Conservation (phyloP, 2,113 vertebrate species). For the Redunca redunca region DNA sequence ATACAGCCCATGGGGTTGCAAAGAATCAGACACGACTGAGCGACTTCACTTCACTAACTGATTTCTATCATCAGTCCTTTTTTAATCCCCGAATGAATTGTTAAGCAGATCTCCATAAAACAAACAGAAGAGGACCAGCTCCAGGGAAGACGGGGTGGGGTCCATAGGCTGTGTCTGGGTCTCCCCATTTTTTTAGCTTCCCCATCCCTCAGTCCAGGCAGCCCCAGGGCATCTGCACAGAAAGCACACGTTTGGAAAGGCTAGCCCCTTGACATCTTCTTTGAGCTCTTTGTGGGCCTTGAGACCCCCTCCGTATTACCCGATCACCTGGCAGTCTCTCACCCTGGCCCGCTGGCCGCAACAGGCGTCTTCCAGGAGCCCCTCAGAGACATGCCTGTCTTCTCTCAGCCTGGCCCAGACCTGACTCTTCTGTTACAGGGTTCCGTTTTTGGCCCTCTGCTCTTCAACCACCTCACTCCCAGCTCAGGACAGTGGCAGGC, state of each 20-base stretch:
- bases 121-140: background rate
- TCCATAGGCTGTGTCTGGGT: background rate
- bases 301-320: background rate
- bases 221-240: background rate
- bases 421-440: background rate
- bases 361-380: background rate
- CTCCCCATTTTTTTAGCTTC: background rate
- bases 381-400: background rate
- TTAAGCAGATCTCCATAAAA: background rate
- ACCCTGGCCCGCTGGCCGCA: background rate
- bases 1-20: background rate
- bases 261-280: rapidly evolving
- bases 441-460: background rate
- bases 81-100: background rate
- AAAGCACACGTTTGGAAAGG: background rate
- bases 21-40: background rate
- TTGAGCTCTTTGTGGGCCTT: too few relatives aligned
- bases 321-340: background rate
- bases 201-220: background rate
- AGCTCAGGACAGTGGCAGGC: background rate
- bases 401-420: background rate
- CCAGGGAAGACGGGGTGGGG: background rate
- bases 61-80: background rate
- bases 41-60: background rate
- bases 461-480: background rate